Percentiles rank a stretch among this genome's conserved stretches.
Evolutionary conservation across 2,797 vertebrate species (phyloP).

Genomic region (Typhlichthys eigenmanni): DNA sequence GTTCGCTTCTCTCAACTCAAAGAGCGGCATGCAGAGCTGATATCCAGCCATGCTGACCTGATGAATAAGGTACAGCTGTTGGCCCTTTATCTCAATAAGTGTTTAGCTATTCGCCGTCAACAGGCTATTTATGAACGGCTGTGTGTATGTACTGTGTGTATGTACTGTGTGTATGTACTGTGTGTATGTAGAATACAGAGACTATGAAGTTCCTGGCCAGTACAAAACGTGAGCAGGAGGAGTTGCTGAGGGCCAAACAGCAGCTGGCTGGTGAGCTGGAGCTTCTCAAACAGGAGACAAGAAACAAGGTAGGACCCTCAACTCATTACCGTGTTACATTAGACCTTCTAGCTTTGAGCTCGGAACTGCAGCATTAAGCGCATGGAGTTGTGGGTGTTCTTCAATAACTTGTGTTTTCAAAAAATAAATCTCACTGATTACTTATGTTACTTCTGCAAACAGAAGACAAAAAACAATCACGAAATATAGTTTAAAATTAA

Average conservation of each 20-base stretch:
- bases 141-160: slow-evolving; percentile 23
- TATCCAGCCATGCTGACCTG: slow-evolving; percentile 90
- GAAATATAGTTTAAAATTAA: no score
- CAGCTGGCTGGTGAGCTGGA: slow-evolving; percentile 60
- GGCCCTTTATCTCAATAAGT: not conserved
- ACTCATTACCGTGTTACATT: not conserved
- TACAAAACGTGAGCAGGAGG: slow-evolving; percentile 50
- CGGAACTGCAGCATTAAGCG: no score
- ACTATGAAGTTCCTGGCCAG: slow-evolving; percentile 49
- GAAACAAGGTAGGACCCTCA: slow-evolving; percentile 40
- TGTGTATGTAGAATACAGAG: slow-evolving; percentile 59
- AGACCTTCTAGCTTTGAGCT: no score
- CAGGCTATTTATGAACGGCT: not conserved
- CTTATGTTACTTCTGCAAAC: no score
- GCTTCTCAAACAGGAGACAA: slow-evolving; percentile 45
- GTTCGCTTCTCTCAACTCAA: slow-evolving; percentile 91
- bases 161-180: slow-evolving; percentile 10
- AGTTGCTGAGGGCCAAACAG: slow-evolving; percentile 47
- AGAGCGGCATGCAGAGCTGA: slow-evolving; percentile 93
- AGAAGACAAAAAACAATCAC: no score
- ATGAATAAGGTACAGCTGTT: slow-evolving; percentile 85
- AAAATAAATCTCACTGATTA: no score
- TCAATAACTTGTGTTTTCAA: no score
- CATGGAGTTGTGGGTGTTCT: no score
- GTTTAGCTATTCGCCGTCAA: not conserved